phyloP scores from a whole-genome alignment of 2,888 invertebrate genomes.

The Thumatha senex region DNA sequence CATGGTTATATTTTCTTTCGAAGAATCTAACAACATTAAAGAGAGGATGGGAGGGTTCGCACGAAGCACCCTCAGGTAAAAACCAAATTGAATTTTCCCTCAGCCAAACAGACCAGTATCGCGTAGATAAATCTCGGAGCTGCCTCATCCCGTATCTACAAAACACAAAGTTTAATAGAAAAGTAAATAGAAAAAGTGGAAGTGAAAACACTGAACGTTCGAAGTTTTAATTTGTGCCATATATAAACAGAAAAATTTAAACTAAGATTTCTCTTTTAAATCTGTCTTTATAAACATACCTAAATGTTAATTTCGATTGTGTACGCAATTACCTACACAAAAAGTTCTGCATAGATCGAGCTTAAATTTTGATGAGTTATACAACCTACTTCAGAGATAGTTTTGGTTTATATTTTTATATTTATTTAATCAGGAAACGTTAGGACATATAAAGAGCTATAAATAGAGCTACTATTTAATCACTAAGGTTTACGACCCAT shows the following conservation, averaged over 20 bases:
- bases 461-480: too few relatives aligned
- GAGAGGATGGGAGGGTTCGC: constrained; percentile 66
- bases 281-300: too few relatives aligned
- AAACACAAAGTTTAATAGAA: constrained; percentile 80
- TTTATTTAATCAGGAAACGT: too few relatives aligned
- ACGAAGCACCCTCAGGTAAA: constrained; percentile 75
- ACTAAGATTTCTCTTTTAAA: constrained; percentile 35
- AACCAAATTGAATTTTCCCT: constrained; percentile 80
- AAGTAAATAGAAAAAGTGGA: constrained; percentile 75
- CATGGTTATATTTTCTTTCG: constrained; percentile 57
- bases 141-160: constrained; percentile 69
- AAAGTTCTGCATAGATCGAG: too few relatives aligned
- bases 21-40: constrained; percentile 67
- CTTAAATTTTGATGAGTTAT: too few relatives aligned
- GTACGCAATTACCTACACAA: too few relatives aligned
- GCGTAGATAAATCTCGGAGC: constrained; percentile 77
- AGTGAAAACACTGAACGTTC: constrained; percentile 68
- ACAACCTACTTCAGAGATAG: too few relatives aligned
- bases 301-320: too few relatives aligned
- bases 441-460: too few relatives aligned
- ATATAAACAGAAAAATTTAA: constrained; percentile 41
- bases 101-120: constrained; percentile 76
- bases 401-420: too few relatives aligned
- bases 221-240: constrained; percentile 68
- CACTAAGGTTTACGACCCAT: too few relatives aligned